These are phyloP conservation scores for Pangasius sanitwongsei DNA, from an alignment of 2,797 vertebrate genomes.

Conservation along the genomic window DNA sequence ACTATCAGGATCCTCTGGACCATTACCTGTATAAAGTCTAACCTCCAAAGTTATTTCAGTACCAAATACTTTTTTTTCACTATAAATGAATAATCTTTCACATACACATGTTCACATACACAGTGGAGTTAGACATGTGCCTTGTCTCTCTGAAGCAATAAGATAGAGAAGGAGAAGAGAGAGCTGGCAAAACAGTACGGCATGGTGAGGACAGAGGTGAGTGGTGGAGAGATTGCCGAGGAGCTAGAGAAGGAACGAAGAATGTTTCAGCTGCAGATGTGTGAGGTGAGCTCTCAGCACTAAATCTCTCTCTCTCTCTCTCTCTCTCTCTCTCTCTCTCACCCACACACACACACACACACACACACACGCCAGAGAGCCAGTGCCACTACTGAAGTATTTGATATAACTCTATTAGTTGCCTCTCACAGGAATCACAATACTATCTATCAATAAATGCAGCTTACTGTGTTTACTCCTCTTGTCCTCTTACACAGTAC, in stretches of 20 bases:
- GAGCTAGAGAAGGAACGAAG: conserved; percentile 85
- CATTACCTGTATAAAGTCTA: neutral
- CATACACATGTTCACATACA: neutral
- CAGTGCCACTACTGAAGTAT: neutral
- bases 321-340: neutral
- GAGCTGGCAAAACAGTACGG: conserved; percentile 83
- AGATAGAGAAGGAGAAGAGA: conserved; percentile 85
- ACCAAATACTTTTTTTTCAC: neutral
- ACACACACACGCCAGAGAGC: neutral
- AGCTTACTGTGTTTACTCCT: neutral
- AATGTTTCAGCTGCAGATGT: conserved; percentile 86
- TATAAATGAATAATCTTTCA: neutral
- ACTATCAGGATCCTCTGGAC: neutral
- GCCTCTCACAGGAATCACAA: neutral
- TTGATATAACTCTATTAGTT: neutral
- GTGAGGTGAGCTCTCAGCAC: conserved; percentile 68
- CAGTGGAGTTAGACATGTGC: neutral
- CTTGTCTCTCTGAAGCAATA: conserved; percentile 70
- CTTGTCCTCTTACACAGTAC: conserved; percentile 62
- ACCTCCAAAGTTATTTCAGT: neutral
- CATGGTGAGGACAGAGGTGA: conserved; percentile 82
- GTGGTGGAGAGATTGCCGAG: conserved; percentile 82
- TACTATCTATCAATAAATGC: neutral
- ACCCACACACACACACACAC: no score
- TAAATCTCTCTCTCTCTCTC: neutral